Base-by-base conservation (phyloP, 2,797 vertebrate genomes). In the Oreochromis grahami region DNA sequence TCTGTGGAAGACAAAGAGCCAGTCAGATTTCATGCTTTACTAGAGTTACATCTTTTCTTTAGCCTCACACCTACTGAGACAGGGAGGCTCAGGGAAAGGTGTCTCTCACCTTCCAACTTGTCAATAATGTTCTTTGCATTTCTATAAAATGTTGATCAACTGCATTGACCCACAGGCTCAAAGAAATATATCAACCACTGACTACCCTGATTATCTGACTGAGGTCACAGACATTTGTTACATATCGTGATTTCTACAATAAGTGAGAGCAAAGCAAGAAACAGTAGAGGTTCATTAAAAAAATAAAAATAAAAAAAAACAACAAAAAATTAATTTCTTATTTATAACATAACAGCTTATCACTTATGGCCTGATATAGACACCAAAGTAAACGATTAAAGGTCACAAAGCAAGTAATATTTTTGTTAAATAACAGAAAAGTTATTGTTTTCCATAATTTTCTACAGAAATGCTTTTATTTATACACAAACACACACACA, bases 1-100 rank as follows among this genome's bases (percentile, higher is more conserved):
- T 98, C 98, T 99, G 92, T 76, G 29, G 38, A 65, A 86, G 65
- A 48, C 6, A 85, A 48, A 77, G n/a, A 55, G 12, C 9, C 21
- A 2, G 17, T 88, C 72, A 89, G 55, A 36, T 53, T 63, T 38
- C 34, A 72, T 29, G 68, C 68, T 63, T 63, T 63, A 63, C 19
- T 6, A 38, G 6, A 13, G 1, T 63, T 63, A 13, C 34, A 63
- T 38, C 26, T 29, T 12, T 32, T 15, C 43, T n/a, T 26, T 48
- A 72, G 68, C 41, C 68, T 45, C 15, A 0, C 41, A 45, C 41
- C 17, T 19, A 48, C 41, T 29, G 24, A 72, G 14, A 72, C 21
- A 17, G 24, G 14, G 65, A 24, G 65, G 21, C 41, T 45, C 14
- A 26, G 8, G 45, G 21, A 72, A 29, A 29, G 24, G 43, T 1